Evolutionary conservation across 2,113 vertebrate species (phyloP), one percentile per base, ranked within the genome.

Genomic region (Triplophysa dalaica): DNA sequence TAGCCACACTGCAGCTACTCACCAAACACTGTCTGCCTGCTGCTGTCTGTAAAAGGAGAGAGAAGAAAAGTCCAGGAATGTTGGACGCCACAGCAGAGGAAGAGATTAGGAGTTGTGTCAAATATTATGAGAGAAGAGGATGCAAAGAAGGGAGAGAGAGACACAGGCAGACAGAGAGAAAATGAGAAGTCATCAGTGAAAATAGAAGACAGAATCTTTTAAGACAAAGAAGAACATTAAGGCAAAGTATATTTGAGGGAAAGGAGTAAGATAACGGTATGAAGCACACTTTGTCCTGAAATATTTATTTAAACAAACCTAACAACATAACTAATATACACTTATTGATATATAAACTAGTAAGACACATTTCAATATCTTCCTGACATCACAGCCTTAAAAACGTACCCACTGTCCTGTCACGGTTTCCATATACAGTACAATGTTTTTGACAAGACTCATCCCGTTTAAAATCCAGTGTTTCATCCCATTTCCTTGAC

Each of bases 11-110:
- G 52, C 61, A 77, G 77, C 87, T 93, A 95, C 95, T 96, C 94
- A 96, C 94, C 95, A 95, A 93, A 90, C 83, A 81, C 92, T 86
- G 87, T 89, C 89, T 88, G 92, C 91, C 93, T 94, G 92, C 87
- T 68, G 88, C 84, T 93, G 91, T 93, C 94, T 95, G 93, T 89
- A 94, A 93, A 93, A 91, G 92, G 91, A 93, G 90, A 92, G 85
- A 90, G 89, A 90, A 90, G 90, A 43, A 54, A 90, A 89, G 92
- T 87, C 88, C 88, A 85, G 92, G 85, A 91, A 86, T 85, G 89
- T 79, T 75, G 62, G 87, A 85, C 81, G 70, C 68, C 85, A 80
- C 61, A 81, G 61, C 48, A 70, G 76, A 87, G 78, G 77, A 73
- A 69, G 75, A 79, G 80, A 82, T 81, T 78, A 83, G 81, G 69